Evolutionary conservation across 2,888 invertebrate genomes (phyloP).

Genomic region (Aphidius colemani): DNA sequence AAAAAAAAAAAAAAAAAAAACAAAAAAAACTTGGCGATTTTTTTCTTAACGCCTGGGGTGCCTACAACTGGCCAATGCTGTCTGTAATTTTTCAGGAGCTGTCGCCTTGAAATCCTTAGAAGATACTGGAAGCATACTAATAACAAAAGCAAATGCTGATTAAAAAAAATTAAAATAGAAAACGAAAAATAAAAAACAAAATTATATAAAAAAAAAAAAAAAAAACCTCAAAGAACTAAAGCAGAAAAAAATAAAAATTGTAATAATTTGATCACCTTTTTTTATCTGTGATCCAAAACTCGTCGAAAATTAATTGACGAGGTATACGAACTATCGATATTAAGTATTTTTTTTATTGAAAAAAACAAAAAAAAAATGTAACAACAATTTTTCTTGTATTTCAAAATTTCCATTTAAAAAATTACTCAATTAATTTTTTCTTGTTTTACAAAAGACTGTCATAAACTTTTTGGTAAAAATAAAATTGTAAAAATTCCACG

Average conservation of each 20-base stretch:
- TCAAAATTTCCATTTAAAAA: too few species aligned
- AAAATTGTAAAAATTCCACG: not conserved
- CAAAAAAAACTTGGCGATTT: constrained; percentile 8
- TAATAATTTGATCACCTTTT: constrained; percentile 58
- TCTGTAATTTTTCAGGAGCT: constrained; percentile 59
- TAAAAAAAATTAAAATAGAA: constrained; percentile 40
- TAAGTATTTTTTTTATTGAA: constrained; percentile 32
- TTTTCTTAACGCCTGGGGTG: constrained; percentile 34
- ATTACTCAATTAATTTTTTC: not conserved
- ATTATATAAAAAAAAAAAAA: constrained; percentile 22
- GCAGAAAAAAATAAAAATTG: constrained; percentile 40
- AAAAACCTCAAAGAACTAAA: constrained; percentile 12
- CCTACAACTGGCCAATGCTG: constrained; percentile 51
- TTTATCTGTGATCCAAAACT: constrained; percentile 59
- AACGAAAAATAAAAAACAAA: constrained; percentile 25
- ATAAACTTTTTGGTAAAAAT: not conserved
- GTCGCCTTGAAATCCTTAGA: constrained; percentile 60
- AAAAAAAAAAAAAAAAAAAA: not conserved
- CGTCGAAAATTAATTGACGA: constrained; percentile 43
- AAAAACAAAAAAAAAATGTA: constrained; percentile 9
- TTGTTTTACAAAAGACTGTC: not conserved
- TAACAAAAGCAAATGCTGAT: constrained; percentile 30
- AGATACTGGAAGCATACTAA: constrained; percentile 44
- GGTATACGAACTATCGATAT: constrained; percentile 59
- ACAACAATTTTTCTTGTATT: constrained; percentile 33